Percentiles rank a stretch among this genome's conserved stretches.
These are phyloP conservation scores for Stichodactyla mertensii DNA, from an alignment of 64 coral and sea anemone species.

Conservation along the genomic window DNA sequence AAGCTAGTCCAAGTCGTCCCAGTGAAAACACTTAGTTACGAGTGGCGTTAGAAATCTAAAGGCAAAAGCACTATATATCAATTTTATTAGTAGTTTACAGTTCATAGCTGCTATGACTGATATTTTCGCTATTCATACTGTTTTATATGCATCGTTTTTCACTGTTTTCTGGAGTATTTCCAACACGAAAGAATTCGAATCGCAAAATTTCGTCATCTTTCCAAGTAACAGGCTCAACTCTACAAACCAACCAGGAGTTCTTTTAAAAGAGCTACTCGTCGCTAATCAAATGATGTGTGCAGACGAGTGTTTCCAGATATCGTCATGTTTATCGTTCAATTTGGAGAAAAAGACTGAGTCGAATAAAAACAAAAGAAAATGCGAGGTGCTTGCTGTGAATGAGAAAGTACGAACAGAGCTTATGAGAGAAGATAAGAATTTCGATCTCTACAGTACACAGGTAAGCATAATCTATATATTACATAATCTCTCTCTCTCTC, in stretches of 20 bases:
- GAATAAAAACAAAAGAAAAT: not conserved
- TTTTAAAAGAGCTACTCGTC: not conserved
- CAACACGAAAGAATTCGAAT: not conserved
- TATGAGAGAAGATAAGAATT: not conserved
- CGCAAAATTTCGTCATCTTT: not conserved
- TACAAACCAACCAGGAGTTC: not conserved
- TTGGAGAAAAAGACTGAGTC: not conserved
- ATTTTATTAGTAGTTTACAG: too few species aligned
- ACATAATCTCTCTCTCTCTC: too few species aligned
- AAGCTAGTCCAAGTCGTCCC: too few species aligned
- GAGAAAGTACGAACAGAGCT: not conserved
- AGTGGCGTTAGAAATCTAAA: too few species aligned
- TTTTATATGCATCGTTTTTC: not conserved
- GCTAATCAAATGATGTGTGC: not conserved
- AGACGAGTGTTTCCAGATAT: not conserved
- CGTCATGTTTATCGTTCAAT: not conserved
- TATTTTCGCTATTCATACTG: too few species aligned
- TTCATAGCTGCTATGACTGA: too few species aligned
- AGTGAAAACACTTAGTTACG: too few species aligned
- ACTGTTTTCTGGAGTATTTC: not conserved
- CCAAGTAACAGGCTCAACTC: not conserved
- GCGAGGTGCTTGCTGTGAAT: not conserved
- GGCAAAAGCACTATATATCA: too few species aligned
- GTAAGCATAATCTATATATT: not conserved
- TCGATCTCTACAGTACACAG: not conserved